Percentiles rank a stretch among this genome's conserved stretches.
These are phyloP conservation scores for Nixonia krombeini DNA, from an alignment of 1,140 invertebrate genomes.

Conservation along the genomic window DNA sequence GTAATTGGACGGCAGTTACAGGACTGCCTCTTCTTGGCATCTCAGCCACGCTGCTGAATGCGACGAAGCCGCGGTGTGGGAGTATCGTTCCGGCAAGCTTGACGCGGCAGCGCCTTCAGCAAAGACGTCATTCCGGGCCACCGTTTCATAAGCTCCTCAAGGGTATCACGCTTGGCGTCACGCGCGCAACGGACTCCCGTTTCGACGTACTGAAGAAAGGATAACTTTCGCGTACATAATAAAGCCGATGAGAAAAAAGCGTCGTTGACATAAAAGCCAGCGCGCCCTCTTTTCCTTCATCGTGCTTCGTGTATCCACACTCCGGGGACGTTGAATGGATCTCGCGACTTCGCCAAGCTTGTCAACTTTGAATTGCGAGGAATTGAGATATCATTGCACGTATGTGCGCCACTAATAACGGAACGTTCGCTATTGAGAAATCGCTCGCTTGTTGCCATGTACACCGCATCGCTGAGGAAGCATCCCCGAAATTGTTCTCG, in stretches of 20 bases:
- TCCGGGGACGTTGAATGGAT: conserved; percentile 12
- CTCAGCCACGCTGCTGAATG: conserved; percentile 22
- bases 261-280: conserved; percentile 36
- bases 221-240: conserved; percentile 9
- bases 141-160: conserved; percentile 39
- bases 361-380: not conserved
- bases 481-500: too few relatives aligned
- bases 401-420: too few relatives aligned
- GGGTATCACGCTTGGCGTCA: conserved; percentile 43
- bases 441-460: too few relatives aligned
- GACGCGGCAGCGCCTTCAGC: conserved; percentile 24
- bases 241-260: conserved; percentile 27
- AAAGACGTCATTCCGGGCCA: conserved; percentile 29
- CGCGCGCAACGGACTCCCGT: conserved; percentile 30
- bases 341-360: conserved; percentile 10
- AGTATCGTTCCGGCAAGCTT: conserved; percentile 21
- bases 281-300: conserved; percentile 18
- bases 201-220: conserved; percentile 16
- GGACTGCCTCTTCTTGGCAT: conserved; percentile 26
- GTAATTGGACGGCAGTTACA: conserved; percentile 45
- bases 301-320: conserved; percentile 13
- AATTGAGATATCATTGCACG: too few relatives aligned
- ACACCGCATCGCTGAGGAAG: too few relatives aligned
- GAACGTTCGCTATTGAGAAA: too few relatives aligned
- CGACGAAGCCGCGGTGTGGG: conserved; percentile 6